These are phyloP conservation scores for Sander vitreus DNA, from an alignment of 2,113 vertebrate genomes.

Conservation along the genomic window DNA sequence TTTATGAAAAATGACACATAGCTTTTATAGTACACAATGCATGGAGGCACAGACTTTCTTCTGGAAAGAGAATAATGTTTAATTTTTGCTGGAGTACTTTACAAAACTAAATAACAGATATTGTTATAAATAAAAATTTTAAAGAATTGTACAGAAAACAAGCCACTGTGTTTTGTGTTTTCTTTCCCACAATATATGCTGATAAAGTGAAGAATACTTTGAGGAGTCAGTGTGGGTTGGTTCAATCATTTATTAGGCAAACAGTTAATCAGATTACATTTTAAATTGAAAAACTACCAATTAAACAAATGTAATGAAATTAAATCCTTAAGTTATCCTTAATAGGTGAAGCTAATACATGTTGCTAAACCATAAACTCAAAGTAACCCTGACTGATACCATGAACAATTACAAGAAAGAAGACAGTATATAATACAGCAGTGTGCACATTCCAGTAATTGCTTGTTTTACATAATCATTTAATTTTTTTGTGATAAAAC, in stretches of 20 bases:
- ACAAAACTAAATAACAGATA: slow-evolving; percentile 94
- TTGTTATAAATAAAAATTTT: slow-evolving; percentile 95
- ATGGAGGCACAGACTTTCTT: slow-evolving; percentile 86
- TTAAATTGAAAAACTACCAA: rapidly evolving
- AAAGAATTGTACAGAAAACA: slow-evolving; percentile 78
- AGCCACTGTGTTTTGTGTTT: slow-evolving; percentile 37
- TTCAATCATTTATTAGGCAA: slow-evolving; percentile 24
- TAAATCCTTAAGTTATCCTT: background rate
- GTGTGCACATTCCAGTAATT: background rate
- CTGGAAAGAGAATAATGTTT: slow-evolving; percentile 90
- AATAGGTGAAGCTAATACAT: background rate
- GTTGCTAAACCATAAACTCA: rapidly evolving
- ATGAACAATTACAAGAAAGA: too few species aligned
- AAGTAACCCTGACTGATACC: rapidly evolving
- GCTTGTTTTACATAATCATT: background rate
- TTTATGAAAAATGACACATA: slow-evolving; percentile 76
- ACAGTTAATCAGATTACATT: background rate
- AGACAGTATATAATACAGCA: background rate
- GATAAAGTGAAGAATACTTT: background rate
- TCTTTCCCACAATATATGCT: background rate
- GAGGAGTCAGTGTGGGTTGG: background rate
- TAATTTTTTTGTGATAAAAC: background rate
- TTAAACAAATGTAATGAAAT: background rate
- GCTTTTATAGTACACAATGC: slow-evolving; percentile 87
- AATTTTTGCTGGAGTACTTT: slow-evolving; percentile 96